These are phyloP conservation scores for Platyrinchus mystaceus DNA, from an alignment of 2,797 vertebrate species.

Conservation along the genomic window DNA sequence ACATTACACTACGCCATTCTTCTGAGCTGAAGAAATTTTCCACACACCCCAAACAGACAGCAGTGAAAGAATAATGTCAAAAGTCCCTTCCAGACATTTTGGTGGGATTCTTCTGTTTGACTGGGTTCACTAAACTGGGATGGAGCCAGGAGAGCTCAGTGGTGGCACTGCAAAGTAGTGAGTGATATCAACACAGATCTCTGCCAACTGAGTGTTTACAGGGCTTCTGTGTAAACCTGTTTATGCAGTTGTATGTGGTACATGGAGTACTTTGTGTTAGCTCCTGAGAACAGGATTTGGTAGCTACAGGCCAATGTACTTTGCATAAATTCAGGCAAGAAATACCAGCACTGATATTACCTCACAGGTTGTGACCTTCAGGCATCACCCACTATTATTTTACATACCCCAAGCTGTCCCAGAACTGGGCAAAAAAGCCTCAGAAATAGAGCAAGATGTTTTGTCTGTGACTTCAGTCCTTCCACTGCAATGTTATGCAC, in stretches of 20 bases:
- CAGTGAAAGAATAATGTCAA: slow-evolving; percentile 56
- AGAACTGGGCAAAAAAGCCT: neutral
- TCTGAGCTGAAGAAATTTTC: slow-evolving; percentile 58
- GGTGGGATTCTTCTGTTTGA: slow-evolving; percentile 67
- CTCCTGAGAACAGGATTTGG: neutral
- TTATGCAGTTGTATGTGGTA: neutral
- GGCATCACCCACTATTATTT: neutral
- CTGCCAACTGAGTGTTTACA: slow-evolving; percentile 34
- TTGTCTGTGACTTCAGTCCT: neutral
- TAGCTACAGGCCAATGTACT: neutral
- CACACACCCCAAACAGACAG: slow-evolving; percentile 27
- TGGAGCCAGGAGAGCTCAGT: slow-evolving; percentile 44
- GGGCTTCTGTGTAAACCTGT: neutral
- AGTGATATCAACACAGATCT: slow-evolving; percentile 13
- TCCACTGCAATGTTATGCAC: neutral
- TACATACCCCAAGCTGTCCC: neutral
- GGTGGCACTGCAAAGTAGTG: slow-evolving; percentile 4
- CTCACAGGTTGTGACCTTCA: neutral
- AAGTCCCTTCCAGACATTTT: slow-evolving; percentile 61
- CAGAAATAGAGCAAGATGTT: neutral
- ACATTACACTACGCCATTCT: slow-evolving; percentile 43
- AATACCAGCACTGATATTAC: neutral
- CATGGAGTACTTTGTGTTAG: neutral
- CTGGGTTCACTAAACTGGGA: slow-evolving; percentile 41
- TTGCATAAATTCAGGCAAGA: neutral